Evolutionary conservation across 1,140 invertebrate species (phyloP).

Genomic region (Plodia interpunctella): DNA sequence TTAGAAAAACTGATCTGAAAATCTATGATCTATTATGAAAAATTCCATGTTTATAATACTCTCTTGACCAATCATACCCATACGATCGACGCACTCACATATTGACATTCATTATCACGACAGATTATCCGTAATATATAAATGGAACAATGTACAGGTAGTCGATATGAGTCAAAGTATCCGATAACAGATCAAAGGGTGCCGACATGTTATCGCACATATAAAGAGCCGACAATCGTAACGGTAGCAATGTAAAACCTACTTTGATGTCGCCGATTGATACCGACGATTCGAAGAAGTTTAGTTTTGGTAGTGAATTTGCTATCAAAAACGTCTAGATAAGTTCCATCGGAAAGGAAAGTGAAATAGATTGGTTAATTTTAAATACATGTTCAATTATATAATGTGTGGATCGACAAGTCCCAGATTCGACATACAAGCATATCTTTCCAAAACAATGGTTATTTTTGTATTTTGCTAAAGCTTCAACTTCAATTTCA

Average conservation of each 20-base stretch:
- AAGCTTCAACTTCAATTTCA: no score
- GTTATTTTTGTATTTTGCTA: no score
- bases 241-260: slow-evolving; percentile 53
- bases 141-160: slow-evolving; percentile 66
- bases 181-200: slow-evolving; percentile 56
- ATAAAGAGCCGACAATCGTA: slow-evolving; percentile 50
- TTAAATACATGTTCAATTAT: no score
- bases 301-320: neutral
- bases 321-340: slow-evolving; percentile 1
- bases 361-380: neutral
- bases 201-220: slow-evolving; percentile 52
- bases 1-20: no score
- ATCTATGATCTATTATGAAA: neutral
- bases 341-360: neutral
- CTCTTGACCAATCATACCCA: neutral
- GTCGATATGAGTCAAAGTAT: slow-evolving; percentile 62
- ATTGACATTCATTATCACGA: slow-evolving; percentile 33
- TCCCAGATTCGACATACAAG: no score
- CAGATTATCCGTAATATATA: slow-evolving; percentile 46
- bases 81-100: neutral
- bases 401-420: no score
- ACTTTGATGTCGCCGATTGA: slow-evolving; percentile 53
- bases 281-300: slow-evolving; percentile 13
- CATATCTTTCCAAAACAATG: no score
- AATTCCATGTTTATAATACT: neutral